A percentile compares a stretch with the other conserved stretches of the same genome.
These are phyloP conservation scores for Ennomos fuscantarius DNA, from an alignment of 2,888 invertebrate genomes.

Conservation along the genomic window DNA sequence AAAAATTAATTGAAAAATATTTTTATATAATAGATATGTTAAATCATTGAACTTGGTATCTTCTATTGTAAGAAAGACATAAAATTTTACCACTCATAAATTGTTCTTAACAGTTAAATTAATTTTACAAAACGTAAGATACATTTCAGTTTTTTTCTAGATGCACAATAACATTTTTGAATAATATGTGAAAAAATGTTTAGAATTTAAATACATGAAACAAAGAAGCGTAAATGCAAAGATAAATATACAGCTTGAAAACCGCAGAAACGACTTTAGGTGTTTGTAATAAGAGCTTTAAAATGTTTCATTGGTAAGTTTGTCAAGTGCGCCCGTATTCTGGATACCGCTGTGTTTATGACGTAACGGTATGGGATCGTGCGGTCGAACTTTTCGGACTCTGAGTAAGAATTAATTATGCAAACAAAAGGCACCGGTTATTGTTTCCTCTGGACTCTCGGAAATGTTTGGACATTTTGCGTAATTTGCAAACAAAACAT, in stretches of 20 bases:
- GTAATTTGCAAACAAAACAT: slow-evolving; percentile 72
- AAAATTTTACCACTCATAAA: slow-evolving; percentile 24
- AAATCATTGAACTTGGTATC: slow-evolving; percentile 19
- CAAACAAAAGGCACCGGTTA: slow-evolving; percentile 73
- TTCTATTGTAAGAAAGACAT: slow-evolving; percentile 21
- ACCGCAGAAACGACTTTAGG: slow-evolving; percentile 42
- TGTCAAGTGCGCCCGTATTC: slow-evolving; percentile 47
- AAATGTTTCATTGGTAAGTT: slow-evolving; percentile 28
- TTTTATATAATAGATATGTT: too few relatives aligned
- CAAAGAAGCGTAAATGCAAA: slow-evolving; percentile 49
- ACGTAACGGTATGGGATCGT: slow-evolving; percentile 73
- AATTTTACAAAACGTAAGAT: slow-evolving; percentile 36
- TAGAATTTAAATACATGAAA: slow-evolving; percentile 70
- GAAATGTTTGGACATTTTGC: slow-evolving; percentile 81
- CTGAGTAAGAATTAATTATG: slow-evolving; percentile 76
- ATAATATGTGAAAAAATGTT: slow-evolving; percentile 64
- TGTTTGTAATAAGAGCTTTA: slow-evolving; percentile 35
- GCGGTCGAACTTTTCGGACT: slow-evolving; percentile 71
- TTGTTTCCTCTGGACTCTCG: slow-evolving; percentile 69
- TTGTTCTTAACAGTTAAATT: slow-evolving; percentile 23
- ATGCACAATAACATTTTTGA: slow-evolving; percentile 44
- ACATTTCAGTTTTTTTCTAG: slow-evolving; percentile 49
- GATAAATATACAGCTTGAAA: slow-evolving; percentile 9
- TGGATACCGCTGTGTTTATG: slow-evolving; percentile 70
- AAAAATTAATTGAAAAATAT: too few relatives aligned